phyloP scores from a whole-genome alignment of 2,797 vertebrate species.

The Megalops cyprinoides region DNA sequence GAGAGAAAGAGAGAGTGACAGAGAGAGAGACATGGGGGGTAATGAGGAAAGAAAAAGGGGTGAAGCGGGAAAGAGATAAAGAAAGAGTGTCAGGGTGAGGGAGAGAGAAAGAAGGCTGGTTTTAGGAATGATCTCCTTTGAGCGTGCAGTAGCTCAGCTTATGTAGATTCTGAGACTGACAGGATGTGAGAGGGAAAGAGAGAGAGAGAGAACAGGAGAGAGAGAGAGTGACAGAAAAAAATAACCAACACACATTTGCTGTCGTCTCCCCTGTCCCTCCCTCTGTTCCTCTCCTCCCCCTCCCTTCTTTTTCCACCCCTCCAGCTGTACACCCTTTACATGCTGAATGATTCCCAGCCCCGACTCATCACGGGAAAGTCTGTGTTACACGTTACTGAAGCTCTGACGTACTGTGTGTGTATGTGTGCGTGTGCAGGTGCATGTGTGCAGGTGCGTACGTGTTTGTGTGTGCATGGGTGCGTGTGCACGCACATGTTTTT shows the following conservation, averaged over 20 bases:
- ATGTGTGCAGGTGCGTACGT: not conserved
- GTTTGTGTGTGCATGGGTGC: too few relatives aligned
- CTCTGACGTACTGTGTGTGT: too few relatives aligned
- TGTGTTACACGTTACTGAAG: not conserved
- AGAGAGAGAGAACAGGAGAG: conserved; percentile 13
- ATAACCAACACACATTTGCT: conserved; percentile 60
- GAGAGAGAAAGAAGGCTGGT: not conserved
- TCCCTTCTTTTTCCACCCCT: conserved; percentile 30
- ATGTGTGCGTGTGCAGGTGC: too few relatives aligned
- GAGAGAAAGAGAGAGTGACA: conserved; percentile 21
- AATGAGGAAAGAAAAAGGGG: conserved; percentile 17
- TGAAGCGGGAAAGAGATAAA: conserved; percentile 35
- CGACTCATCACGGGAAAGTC: not conserved
- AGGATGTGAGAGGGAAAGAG: conserved; percentile 14
- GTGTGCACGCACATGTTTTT: not conserved
- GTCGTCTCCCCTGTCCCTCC: conserved; percentile 59
- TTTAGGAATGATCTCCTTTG: conserved; percentile 5
- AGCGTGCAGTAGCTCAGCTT: conserved; percentile 51
- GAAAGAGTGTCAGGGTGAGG: not conserved
- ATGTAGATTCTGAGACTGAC: conserved; percentile 56
- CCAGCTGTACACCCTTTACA: conserved; percentile 41
- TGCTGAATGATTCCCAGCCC: conserved; percentile 32
- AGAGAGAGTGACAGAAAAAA: conserved; percentile 42
- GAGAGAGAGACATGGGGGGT: conserved; percentile 31
- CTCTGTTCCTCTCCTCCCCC: conserved; percentile 53